phyloP scores from a whole-genome alignment of 2,113 vertebrate species.

The Leucopsar rothschildi region DNA sequence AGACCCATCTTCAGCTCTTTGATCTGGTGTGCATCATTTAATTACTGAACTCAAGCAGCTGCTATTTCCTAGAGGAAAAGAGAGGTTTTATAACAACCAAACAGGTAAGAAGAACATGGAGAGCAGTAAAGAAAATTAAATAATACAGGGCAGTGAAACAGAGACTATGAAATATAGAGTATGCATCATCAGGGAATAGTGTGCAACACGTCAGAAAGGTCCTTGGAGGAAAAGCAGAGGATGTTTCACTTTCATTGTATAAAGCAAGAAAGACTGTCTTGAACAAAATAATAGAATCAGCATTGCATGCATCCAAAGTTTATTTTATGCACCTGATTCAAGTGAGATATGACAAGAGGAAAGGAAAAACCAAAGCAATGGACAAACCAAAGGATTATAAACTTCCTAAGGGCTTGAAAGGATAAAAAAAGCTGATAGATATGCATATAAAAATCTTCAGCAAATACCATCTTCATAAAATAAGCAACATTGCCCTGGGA shows the following conservation, averaged over 20 bases:
- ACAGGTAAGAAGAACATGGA: background rate
- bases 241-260: background rate
- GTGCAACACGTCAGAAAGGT: background rate
- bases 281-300: background rate
- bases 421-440: background rate
- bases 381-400: background rate
- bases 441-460: background rate
- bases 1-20: background rate
- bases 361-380: background rate
- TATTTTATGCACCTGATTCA: background rate
- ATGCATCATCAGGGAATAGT: background rate
- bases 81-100: background rate
- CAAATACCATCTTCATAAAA: background rate
- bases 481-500: background rate
- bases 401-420: background rate
- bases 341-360: background rate
- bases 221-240: background rate
- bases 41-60: background rate
- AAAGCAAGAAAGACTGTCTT: background rate
- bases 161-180: background rate
- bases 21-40: background rate
- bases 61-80: background rate
- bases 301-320: background rate
- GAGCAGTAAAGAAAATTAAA: background rate
- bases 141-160: background rate